Conservation (phyloP, 2,888 invertebrate species). For the Ophraella communa region DNA sequence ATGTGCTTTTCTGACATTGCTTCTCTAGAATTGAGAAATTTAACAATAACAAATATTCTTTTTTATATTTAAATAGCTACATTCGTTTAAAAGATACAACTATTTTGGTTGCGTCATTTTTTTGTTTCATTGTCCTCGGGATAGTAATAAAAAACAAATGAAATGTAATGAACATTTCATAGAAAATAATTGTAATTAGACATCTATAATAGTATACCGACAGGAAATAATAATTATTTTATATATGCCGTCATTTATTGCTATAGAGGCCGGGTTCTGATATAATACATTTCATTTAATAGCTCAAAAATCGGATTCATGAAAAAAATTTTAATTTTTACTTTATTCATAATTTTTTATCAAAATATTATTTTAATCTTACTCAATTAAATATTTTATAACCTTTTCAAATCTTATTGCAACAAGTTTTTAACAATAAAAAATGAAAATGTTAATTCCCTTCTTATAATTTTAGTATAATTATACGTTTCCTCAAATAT, state of each 20-base stretch:
- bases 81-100: too few species aligned
- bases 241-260: conserved; percentile 38
- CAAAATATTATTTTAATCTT: too few species aligned
- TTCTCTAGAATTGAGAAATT: too few species aligned
- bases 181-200: conserved; percentile 28
- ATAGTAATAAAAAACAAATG: conserved; percentile 26
- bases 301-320: conserved; percentile 22
- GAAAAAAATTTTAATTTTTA: conserved; percentile 12
- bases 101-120: too few species aligned
- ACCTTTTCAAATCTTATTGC: not conserved
- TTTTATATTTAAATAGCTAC: too few species aligned
- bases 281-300: conserved; percentile 34
- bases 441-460: conserved; percentile 9
- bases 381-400: too few species aligned
- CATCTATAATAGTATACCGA: conserved; percentile 32
- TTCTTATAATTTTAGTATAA: conserved; percentile 21
- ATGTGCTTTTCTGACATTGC: too few species aligned
- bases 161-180: conserved; percentile 30
- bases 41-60: too few species aligned
- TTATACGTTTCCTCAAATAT: conserved; percentile 29
- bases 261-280: conserved; percentile 37
- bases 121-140: conserved; percentile 8
- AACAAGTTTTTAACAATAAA: too few species aligned
- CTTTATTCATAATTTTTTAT: too few species aligned
- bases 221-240: conserved; percentile 40